phyloP scores from a whole-genome alignment of 2,888 invertebrate species.

The Phortica magna region DNA sequence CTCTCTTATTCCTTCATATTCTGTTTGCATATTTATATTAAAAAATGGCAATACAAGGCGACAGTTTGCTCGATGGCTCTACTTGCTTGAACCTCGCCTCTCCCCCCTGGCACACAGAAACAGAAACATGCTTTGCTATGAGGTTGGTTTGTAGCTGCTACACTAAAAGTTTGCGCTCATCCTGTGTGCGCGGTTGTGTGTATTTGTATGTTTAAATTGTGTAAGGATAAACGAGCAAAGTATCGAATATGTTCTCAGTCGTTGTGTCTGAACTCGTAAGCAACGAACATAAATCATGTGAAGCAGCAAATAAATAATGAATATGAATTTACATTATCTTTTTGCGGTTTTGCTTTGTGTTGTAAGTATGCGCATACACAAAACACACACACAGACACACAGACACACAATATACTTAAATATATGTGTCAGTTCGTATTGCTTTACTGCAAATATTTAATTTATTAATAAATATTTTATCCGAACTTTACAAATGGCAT shows the following conservation, averaged over 20 bases:
- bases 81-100: neutral
- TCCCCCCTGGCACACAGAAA: no score
- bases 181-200: neutral
- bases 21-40: slow-evolving; percentile 41
- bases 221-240: slow-evolving; percentile 30
- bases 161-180: slow-evolving; percentile 19
- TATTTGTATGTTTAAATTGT: slow-evolving; percentile 26
- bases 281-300: slow-evolving; percentile 60
- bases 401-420: no score
- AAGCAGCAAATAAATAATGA: slow-evolving; percentile 62
- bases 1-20: slow-evolving; percentile 1
- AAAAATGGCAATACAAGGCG: slow-evolving; percentile 35
- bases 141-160: neutral
- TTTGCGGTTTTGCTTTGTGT: slow-evolving; percentile 27
- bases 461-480: slow-evolving; percentile 7
- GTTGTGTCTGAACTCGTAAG: slow-evolving; percentile 44
- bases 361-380: neutral
- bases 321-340: slow-evolving; percentile 49
- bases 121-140: no score
- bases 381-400: no score
- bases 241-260: slow-evolving; percentile 26
- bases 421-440: no score
- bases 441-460: no score
- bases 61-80: slow-evolving; percentile 27
- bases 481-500: neutral